Conservation (phyloP, 2,797 vertebrate species). For the Channallabes apus region DNA sequence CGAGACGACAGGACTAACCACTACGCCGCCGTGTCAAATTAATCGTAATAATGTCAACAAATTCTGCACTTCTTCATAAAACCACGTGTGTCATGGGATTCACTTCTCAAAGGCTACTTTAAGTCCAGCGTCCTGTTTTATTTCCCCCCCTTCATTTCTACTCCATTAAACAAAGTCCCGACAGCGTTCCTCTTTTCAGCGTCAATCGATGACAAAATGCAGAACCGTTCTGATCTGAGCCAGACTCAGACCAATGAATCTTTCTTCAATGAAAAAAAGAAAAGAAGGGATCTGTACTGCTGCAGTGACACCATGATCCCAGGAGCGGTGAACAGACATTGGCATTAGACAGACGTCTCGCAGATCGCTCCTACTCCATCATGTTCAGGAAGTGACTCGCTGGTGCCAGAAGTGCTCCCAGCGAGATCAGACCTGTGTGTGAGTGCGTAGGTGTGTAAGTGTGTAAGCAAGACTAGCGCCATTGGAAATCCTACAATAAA, state of each 20-base stretch:
- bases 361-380: slow-evolving; percentile 61
- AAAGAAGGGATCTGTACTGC: not conserved
- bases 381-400: slow-evolving; percentile 61
- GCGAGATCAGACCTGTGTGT: slow-evolving; percentile 26
- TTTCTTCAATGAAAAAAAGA: slow-evolving; percentile 48
- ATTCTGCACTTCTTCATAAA: no score
- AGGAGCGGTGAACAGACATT: slow-evolving; percentile 60
- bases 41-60: no score
- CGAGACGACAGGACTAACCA: no score
- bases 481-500: slow-evolving; percentile 14
- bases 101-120: not conserved
- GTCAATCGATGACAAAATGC: slow-evolving; percentile 5
- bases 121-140: not conserved
- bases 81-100: no score
- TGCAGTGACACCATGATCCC: slow-evolving; percentile 62
- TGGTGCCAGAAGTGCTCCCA: not conserved
- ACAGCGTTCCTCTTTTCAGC: not conserved
- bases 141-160: not conserved
- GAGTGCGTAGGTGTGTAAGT: slow-evolving; percentile 32
- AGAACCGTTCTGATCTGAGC: not conserved
- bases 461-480: slow-evolving; percentile 48
- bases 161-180: not conserved
- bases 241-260: slow-evolving; percentile 38
- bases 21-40: no score
- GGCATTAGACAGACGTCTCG: slow-evolving; percentile 64